Percentiles rank a stretch among this genome's conserved stretches.
These are phyloP conservation scores for Pseudopleuronectes americanus DNA, from an alignment of 2,797 vertebrate species.

Conservation along the genomic window DNA sequence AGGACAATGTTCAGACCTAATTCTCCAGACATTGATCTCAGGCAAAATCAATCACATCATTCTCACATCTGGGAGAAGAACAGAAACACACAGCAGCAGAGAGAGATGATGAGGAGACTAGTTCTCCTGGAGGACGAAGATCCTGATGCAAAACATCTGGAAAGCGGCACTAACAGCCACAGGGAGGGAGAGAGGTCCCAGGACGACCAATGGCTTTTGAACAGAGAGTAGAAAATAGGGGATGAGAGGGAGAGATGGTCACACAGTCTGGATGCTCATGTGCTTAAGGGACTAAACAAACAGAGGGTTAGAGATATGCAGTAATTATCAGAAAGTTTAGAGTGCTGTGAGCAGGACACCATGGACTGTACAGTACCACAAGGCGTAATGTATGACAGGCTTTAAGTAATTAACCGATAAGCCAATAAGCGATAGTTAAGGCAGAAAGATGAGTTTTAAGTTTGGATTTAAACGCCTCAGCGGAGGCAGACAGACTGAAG, in stretches of 20 bases:
- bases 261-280: not conserved
- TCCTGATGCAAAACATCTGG: not conserved
- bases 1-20: not conserved
- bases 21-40: no score
- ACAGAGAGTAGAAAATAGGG: not conserved
- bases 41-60: no score
- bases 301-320: not conserved
- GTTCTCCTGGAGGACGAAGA: not conserved
- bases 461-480: not conserved
- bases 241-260: not conserved
- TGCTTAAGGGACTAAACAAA: not conserved
- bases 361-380: not conserved
- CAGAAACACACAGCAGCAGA: no score
- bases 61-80: no score
- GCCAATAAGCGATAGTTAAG: not conserved
- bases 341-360: not conserved
- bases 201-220: not conserved
- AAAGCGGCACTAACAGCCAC: not conserved
- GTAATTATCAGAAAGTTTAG: not conserved
- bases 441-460: slow-evolving; percentile 1
- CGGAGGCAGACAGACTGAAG: not conserved
- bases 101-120: not conserved
- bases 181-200: not conserved
- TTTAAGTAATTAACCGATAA: not conserved
- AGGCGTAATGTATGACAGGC: not conserved